These are phyloP conservation scores for Borostomias antarcticus DNA, from an alignment of 2,797 vertebrate genomes.

Conservation along the genomic window DNA sequence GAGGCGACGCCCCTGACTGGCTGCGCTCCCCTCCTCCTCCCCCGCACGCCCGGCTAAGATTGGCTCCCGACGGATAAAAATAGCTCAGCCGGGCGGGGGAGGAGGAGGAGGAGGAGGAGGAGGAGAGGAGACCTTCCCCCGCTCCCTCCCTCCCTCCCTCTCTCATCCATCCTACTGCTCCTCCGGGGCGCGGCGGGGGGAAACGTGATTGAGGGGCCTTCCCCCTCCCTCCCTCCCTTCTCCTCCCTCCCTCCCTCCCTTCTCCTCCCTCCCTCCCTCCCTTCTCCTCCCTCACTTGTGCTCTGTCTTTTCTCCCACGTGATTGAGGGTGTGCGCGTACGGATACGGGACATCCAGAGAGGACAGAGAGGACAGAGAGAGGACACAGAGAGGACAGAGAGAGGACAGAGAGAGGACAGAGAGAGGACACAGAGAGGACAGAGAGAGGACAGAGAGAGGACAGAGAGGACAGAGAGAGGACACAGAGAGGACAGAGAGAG, in stretches of 20 bases:
- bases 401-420: too few relatives aligned
- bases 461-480: too few relatives aligned
- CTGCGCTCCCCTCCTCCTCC: too few relatives aligned
- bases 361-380: too few relatives aligned
- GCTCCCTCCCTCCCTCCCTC: constrained; percentile 10
- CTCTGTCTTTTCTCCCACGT: too few relatives aligned
- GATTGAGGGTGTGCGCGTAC: too few relatives aligned
- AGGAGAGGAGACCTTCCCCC: constrained; percentile 17
- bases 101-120: constrained; percentile 18
- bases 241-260: constrained; percentile 21
- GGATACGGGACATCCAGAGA: too few relatives aligned
- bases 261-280: constrained; percentile 49
- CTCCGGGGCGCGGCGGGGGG: constrained; percentile 37
- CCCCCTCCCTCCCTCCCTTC: constrained; percentile 6
- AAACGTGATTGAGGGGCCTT: constrained; percentile 16
- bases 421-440: too few relatives aligned
- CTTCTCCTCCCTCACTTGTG: constrained; percentile 36
- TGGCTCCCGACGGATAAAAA: constrained; percentile 77
- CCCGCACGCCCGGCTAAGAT: constrained; percentile 72
- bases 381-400: too few relatives aligned
- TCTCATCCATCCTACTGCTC: constrained; percentile 50
- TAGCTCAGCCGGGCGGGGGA: constrained; percentile 60
- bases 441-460: too few relatives aligned
- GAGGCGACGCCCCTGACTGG: constrained; percentile 71
- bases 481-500: too few relatives aligned